Base-by-base conservation (phyloP, 2,888 invertebrate genomes). In the Rhingia rostrata region DNA sequence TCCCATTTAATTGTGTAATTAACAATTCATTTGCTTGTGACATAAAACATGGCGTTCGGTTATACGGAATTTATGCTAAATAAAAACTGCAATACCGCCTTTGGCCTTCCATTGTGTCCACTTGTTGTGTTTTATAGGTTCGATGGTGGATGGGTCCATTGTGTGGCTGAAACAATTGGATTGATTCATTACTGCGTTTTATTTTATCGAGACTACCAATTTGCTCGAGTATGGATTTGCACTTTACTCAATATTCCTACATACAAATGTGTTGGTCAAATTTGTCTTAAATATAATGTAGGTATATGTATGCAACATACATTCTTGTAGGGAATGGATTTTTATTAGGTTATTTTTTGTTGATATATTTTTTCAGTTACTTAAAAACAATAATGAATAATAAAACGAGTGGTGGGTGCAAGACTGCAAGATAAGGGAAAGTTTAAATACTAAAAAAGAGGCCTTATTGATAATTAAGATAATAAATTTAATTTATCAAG, bases 1-100 rank as follows among this genome's bases (percentile, higher is more conserved):
- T 84, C 60, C 80, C 80, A 80, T 85, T 80, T 81, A 85, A 85
- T 81, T 85, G 83, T 81, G 75, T 81, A 85, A 85, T 85, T 85
- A 85, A 85, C 85, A 85, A 85, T 85, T 85, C 75, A 85, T 85
- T 85, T 85, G 85, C 56, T 85, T 58, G 85, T 85, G 85, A 85
- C 85, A 81, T 79, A 77, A 81, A 85, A 81, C 84, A 84, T 63
- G 80, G 74, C 70, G 58, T 84, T 75, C 47, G 80, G 79, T 84
- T 80, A 79, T 84, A 74, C 70, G 80, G 74, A 80, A 84, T 84
- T 80, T 80, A 84, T 84, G 80, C 74, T 66, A 66, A 64, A 70
- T 75, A 70, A 80, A 70, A 72, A 58, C 61, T 54, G 49, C 49
- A 61, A 39, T 67, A 32, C 66, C 43, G 67, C 53, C 22, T 22